These are phyloP conservation scores for Phoxinus phoxinus DNA, from an alignment of 2,113 vertebrate species.

Conservation along the genomic window DNA sequence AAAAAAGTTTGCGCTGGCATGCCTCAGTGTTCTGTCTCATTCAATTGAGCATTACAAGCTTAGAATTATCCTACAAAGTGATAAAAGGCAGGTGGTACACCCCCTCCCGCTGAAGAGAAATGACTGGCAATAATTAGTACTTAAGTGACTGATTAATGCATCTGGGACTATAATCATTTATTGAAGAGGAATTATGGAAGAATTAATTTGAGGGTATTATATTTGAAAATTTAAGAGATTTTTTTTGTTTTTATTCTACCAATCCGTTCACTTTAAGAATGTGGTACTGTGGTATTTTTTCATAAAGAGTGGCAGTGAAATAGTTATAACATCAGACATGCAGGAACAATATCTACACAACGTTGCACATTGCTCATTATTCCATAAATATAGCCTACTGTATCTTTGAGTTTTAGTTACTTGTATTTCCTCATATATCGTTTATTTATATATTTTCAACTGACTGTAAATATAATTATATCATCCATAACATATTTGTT, in stretches of 20 bases:
- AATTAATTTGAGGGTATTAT: slow-evolving; percentile 16
- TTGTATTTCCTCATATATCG: no score
- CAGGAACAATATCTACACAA: not conserved
- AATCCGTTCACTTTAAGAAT: not conserved
- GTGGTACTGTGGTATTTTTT: not conserved
- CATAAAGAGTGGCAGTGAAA: not conserved
- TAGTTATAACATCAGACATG: not conserved
- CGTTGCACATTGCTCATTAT: not conserved
- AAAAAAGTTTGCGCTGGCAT: slow-evolving; percentile 17
- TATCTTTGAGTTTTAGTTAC: no score
- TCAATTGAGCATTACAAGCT: slow-evolving; percentile 30
- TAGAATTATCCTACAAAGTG: slow-evolving; percentile 23
- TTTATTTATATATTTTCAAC: no score
- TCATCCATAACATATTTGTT: no score
- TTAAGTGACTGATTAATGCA: slow-evolving; percentile 41
- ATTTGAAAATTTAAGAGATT: not conserved
- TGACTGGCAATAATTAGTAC: slow-evolving; percentile 25
- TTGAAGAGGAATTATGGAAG: slow-evolving; percentile 13
- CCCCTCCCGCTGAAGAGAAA: not conserved
- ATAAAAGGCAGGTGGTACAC: slow-evolving; percentile 18
- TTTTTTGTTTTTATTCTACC: not conserved
- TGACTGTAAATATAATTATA: no score
- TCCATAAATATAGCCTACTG: not conserved
- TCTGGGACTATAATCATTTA: slow-evolving; percentile 13
- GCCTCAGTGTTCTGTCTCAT: slow-evolving; percentile 17